Base-by-base conservation (phyloP, 2,888 invertebrate genomes). In the Drosophila mayaguana region DNA sequence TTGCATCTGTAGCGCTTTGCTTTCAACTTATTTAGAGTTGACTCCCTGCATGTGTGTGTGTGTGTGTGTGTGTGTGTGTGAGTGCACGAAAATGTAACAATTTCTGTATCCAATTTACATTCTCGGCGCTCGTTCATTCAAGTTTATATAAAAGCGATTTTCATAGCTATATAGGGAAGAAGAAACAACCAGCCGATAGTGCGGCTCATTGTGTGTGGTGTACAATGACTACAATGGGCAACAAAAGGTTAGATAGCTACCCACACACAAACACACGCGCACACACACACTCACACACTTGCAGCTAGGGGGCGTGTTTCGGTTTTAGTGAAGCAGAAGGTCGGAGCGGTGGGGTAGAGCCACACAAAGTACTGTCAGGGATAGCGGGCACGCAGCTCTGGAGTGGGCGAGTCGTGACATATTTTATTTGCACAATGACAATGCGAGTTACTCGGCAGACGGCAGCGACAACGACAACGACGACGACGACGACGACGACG, bases 391-490 rank as follows among this genome's bases (percentile, higher is more conserved):
- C 59, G 63, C 59, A 56, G 45, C 55, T 38, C 53, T 65, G 80
- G 84, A 74, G 75, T 87, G 89, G 83, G 85, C 72, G 81, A 88
- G 84, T 86, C 89, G 91, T 91, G 89, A 91, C 90, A 89, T 91
- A 90, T 90, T 90, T 90, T 90, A 90, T 90, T 91, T 90, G 90
- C 88, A 87, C 84, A 90, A 89, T 87, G 89, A 88, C 88, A 88
- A 87, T 85, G 88, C 88, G 81, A 88, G 88, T 86, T 83, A 80
- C 88, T 86, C 78, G 83, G 65, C 75, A 80, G 80, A 65, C 68
- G 60, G 63, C 67, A 45, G 55, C 69, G 57, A 62, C 57, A 54
- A 66, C 67, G 61, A 59, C 67, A 64, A 62, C 65, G 68, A 51
- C 76, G 42, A 59, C 66, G 59, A 65, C 64, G 56, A 64, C 66